Conservation (phyloP, 30 jellyfish, hydroid and myxozoan species). For the Turritopsis rubra region DNA sequence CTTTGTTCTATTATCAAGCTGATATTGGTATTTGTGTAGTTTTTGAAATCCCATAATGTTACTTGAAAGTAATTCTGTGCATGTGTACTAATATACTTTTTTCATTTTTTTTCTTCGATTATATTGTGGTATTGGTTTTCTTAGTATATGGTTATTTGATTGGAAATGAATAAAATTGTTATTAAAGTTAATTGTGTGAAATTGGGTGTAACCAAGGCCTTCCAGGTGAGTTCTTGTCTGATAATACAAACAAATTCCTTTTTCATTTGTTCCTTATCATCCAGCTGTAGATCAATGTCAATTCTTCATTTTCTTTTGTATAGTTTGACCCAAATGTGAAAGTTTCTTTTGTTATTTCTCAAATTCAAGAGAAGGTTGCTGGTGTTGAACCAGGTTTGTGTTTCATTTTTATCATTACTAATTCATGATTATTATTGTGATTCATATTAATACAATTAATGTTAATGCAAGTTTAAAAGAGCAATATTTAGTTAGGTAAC, state of each 20-base stretch:
- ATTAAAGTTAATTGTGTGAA: conserved; percentile 54
- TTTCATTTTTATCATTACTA: neutral
- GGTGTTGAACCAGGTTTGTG: conserved; percentile 46
- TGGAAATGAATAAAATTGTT: neutral
- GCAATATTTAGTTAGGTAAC: neutral
- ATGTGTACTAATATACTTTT: neutral
- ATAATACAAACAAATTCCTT: neutral
- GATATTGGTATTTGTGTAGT: neutral
- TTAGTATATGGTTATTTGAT: neutral
- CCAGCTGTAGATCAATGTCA: neutral
- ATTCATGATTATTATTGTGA: neutral
- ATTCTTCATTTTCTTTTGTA: conserved; percentile 8
- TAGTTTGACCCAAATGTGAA: conserved; percentile 57
- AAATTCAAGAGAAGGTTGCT: conserved; percentile 54
- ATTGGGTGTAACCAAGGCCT: conserved; percentile 52
- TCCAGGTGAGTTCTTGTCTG: conserved; percentile 56
- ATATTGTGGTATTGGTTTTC: neutral
- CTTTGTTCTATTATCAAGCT: neutral
- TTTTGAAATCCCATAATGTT: neutral
- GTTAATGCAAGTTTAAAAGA: too few species aligned
- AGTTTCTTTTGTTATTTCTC: conserved; percentile 45
- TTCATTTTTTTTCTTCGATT: neutral
- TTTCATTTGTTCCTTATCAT: too few species aligned
- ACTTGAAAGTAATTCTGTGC: neutral
- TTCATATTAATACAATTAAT: too few species aligned